Base-by-base conservation (phyloP, 2,888 invertebrate genomes). In the Bedellia somnulentella region DNA sequence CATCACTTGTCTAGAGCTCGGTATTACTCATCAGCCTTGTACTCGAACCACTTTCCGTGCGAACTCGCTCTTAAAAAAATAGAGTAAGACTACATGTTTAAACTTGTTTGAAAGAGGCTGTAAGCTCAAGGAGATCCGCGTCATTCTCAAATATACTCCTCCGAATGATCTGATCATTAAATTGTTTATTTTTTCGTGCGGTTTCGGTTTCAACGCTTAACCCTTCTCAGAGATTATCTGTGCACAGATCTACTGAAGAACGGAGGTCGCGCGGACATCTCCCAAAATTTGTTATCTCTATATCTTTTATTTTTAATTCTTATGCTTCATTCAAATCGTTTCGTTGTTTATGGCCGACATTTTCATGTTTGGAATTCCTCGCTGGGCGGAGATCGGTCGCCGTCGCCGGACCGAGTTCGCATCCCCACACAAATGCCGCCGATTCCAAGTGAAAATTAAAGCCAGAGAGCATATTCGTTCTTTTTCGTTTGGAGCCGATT, bases 321-420 rank as follows among this genome's bases (percentile, higher is more conserved):
- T 59, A 48, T 49, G 50, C 55, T 59, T 66, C 68, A 70, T 73
- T 71, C 71, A 71, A 75, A 75, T 73, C 61, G 62, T 60, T 67
- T 50, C 42, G 67, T 71, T 70, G 75, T 75, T 75, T 75, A 75
- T 73, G 60, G 75, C 54, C 60, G 58, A 62, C 68, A 70, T 75
- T 75, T 75, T 73, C 60, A 66, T 71, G 61, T 70, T 73, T 75
- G 44, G 62, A 68, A 75, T 75, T 66, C 70, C 48, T 46, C 38
- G 38, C 42, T 39, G 42, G 43, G 29, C 43, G 47, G 40, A 42
- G 46, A 44, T 37, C 40, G 41, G 36, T 31, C 37, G 38, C 38
- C 41, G 48, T 48, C 45, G 47, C 47, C 51, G 37, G 45, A 9
- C 27, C 10, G 48, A 41, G n/a, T n/a, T n/a, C n/a, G n/a, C n/a